Conservation (phyloP, 2,113 vertebrate species). For the Maccullochella peelii region DNA sequence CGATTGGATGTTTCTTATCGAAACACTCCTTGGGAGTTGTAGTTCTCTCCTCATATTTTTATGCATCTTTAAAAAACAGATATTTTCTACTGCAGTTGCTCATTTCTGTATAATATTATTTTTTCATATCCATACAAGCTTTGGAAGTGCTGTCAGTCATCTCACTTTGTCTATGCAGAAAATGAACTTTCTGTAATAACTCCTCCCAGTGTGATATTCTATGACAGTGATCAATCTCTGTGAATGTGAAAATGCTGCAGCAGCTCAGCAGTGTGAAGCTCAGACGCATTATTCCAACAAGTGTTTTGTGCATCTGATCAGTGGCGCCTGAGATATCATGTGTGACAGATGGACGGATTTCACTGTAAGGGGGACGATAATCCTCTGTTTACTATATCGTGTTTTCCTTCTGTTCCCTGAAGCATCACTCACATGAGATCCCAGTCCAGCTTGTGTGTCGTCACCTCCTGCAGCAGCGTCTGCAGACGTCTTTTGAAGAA, state of each 20-base stretch:
- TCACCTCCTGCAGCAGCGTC: slow-evolving; percentile 89
- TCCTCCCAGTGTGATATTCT: background rate
- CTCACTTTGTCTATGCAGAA: background rate
- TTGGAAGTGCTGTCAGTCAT: background rate
- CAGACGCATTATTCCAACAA: slow-evolving; percentile 24
- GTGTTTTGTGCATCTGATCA: slow-evolving; percentile 35
- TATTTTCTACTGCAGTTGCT: background rate
- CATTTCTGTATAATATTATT: background rate
- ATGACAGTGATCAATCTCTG: background rate
- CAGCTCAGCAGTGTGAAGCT: slow-evolving; percentile 9
- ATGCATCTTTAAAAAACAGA: background rate
- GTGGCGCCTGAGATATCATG: slow-evolving; percentile 31
- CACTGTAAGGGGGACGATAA: slow-evolving; percentile 43
- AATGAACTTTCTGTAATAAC: background rate
- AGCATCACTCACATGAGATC: slow-evolving; percentile 90
- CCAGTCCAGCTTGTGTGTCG: slow-evolving; percentile 87
- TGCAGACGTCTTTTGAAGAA: slow-evolving; percentile 92
- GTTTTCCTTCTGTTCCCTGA: slow-evolving; percentile 1
- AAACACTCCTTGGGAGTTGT: background rate
- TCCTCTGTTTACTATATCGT: slow-evolving; percentile 52
- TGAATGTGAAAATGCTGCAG: slow-evolving; percentile 17
- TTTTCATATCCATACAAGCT: background rate
- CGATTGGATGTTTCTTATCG: background rate
- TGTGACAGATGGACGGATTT: slow-evolving; percentile 68
- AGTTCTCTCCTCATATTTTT: background rate